Evolutionary conservation across 2,113 vertebrate species (phyloP).

Genomic region (Haemorhous mexicanus): DNA sequence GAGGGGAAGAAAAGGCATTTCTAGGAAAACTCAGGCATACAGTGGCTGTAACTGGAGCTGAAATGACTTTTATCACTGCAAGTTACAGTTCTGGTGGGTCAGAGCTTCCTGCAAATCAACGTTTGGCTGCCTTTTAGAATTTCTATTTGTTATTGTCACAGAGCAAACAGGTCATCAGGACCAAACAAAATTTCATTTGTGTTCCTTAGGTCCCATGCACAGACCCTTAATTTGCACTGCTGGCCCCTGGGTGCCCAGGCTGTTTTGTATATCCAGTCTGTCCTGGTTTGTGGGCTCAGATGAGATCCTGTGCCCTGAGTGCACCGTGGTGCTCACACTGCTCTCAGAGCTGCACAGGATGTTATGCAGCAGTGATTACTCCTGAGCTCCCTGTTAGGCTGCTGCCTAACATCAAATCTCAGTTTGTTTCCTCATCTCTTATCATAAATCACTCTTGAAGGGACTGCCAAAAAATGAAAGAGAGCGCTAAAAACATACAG

Average conservation of each 20-base stretch:
- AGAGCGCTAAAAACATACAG: not conserved
- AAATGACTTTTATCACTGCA: accelerated
- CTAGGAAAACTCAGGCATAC: not conserved
- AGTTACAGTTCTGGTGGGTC: not conserved
- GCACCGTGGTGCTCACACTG: accelerated
- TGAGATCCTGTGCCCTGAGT: accelerated
- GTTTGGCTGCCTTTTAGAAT: not conserved
- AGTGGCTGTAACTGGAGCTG: not conserved
- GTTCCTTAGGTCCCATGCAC: not conserved
- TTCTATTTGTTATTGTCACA: not conserved
- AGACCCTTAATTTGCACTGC: not conserved
- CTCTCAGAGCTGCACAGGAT: not conserved
- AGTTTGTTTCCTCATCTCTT: not conserved
- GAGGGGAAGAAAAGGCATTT: not conserved
- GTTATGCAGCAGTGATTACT: not conserved
- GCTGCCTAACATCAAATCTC: not conserved
- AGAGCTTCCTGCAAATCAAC: not conserved
- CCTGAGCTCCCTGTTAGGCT: not conserved
- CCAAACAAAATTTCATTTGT: not conserved
- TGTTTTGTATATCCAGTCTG: not conserved
- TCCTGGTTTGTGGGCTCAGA: not conserved
- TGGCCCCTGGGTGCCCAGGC: not conserved
- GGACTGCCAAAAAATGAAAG: not conserved
- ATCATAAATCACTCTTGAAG: not conserved
- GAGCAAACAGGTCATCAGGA: not conserved